These are phyloP conservation scores for Epicampocera succincta DNA, from an alignment of 2,888 invertebrate genomes.

Conservation along the genomic window DNA sequence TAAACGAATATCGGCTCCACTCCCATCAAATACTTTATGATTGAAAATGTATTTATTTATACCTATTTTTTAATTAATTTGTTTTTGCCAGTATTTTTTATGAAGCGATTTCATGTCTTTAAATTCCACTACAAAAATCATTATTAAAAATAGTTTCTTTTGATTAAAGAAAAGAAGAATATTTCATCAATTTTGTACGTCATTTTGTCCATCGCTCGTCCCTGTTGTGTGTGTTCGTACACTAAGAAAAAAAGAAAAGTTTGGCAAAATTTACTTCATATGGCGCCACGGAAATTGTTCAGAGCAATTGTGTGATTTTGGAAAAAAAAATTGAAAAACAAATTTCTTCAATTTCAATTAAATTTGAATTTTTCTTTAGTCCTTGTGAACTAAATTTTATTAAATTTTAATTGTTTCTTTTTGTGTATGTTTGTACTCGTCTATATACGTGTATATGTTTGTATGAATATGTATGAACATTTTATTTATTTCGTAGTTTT, in stretches of 20 bases:
- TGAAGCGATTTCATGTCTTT: neutral
- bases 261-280: too few relatives aligned
- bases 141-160: constrained; percentile 12
- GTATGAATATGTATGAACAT: neutral
- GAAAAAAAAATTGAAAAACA: too few relatives aligned
- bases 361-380: too few relatives aligned
- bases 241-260: too few relatives aligned
- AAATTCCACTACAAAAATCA: neutral
- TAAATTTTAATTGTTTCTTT: neutral
- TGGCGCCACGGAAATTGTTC: too few relatives aligned
- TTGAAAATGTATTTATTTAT: constrained; percentile 27
- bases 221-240: neutral
- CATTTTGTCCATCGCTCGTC: constrained; percentile 25
- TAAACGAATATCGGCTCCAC: neutral
- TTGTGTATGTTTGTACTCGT: too few relatives aligned
- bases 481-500: neutral
- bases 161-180: neutral
- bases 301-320: too few relatives aligned
- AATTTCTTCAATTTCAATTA: too few relatives aligned
- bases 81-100: constrained; percentile 31
- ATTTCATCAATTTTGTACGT: neutral
- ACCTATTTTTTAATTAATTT: constrained; percentile 46
- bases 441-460: neutral
- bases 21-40: neutral
- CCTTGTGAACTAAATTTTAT: too few relatives aligned